These are phyloP conservation scores for Masnerella sp. DNA, from an alignment of 2,888 invertebrate genomes.

Conservation along the genomic window DNA sequence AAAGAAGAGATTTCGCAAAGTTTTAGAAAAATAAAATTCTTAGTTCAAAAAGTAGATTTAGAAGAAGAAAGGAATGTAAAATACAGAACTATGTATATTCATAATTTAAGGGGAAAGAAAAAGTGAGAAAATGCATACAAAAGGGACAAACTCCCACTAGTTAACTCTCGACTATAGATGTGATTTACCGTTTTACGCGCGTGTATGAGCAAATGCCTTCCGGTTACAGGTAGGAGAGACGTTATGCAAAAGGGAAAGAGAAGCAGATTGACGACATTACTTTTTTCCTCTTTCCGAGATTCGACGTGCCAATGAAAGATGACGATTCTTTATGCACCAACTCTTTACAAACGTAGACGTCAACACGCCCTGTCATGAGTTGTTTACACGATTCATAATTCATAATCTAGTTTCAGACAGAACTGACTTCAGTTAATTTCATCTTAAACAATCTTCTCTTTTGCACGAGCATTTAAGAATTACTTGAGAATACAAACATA, in stretches of 20 bases:
- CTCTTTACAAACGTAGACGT: constrained; percentile 41
- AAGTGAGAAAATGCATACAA: constrained; percentile 35
- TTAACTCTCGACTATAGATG: constrained; percentile 57
- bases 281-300: constrained; percentile 49
- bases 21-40: too few relatives aligned
- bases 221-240: constrained; percentile 62
- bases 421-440: constrained; percentile 65
- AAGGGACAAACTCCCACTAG: constrained; percentile 51
- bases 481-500: too few relatives aligned
- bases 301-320: constrained; percentile 59
- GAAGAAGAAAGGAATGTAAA: too few relatives aligned
- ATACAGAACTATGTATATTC: too few relatives aligned
- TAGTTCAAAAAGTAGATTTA: too few relatives aligned
- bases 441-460: too few relatives aligned
- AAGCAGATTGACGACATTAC: constrained; percentile 21
- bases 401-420: constrained; percentile 67
- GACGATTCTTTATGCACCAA: constrained; percentile 55
- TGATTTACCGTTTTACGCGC: constrained; percentile 76
- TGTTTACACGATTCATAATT: constrained; percentile 65
- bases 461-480: too few relatives aligned
- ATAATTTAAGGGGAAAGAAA: too few relatives aligned
- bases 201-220: constrained; percentile 77
- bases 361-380: constrained; percentile 63
- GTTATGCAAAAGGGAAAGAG: constrained; percentile 49
- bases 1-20: too few relatives aligned